Evolutionary conservation across 2,113 vertebrate genomes (phyloP), one percentile per base, ranked within the genome.

Genomic region (Andinoacara biseriatus): DNA sequence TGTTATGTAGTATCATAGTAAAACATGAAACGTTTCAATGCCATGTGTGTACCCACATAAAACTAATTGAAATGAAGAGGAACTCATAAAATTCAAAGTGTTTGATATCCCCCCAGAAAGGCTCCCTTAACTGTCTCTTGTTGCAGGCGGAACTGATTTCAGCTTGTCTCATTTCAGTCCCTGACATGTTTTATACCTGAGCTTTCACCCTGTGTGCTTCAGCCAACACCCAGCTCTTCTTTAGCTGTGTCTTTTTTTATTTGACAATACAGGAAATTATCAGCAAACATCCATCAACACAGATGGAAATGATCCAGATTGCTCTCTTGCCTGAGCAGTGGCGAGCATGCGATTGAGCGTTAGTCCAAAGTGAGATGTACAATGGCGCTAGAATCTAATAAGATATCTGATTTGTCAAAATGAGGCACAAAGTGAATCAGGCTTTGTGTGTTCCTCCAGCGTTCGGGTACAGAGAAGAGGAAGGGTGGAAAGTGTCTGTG

Each of bases 221-320:
- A 62, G 74, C 81, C 85, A 46, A 76, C 87, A 59, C 88, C 79
- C 80, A 46, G 65, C 46, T 83, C 79, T 79, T 72, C 52, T 54
- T 72, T 72, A 72, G 26, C 67, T 31, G 67, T 52, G 24, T n/a
- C 13, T 72, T 69, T 29, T 4, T 46, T 60, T n/a, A 22, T 49
- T 29, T n/a, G 24, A 52, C 26, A 29, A 40, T 18, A 35, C 22
- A 59, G 63, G 18, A 59, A 49, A 15, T n/a, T 31, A 52, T 20
- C 20, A 6, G 2, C 58, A 1, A 1, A 0, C 57, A 40, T 62
- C 52, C 10, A 54, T 72, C 67, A 2, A 7, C 67, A 72, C 65
- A 54, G 67, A 72, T 52, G 67, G 1, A 2, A 72, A 72, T 33
- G 26, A 54, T 54, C 10, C 3, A 15, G 11, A 54, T 31, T 26